Evolutionary conservation across 2,888 invertebrate genomes (phyloP), one percentile per base, ranked within the genome.

Genomic region (Bembecia ichneumoniformis): DNA sequence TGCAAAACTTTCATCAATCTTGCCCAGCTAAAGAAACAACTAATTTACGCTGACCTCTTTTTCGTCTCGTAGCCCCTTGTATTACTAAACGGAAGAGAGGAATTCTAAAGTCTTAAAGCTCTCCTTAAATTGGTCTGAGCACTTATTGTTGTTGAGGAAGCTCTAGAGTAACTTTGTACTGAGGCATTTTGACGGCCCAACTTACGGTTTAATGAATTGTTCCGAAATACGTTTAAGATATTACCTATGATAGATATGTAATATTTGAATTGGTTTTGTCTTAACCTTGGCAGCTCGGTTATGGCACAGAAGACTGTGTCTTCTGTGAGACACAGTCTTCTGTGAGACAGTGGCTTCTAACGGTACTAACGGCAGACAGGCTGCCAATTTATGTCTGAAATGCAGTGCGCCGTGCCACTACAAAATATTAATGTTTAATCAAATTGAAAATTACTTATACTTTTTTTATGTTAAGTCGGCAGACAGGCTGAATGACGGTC

Each of bases 1-100:
- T 58, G 67, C 59, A 66, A 68, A 66, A 63, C 61, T 63, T 60
- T 58, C 64, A 70, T 72, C 69, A 70, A 69, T 71, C 71, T 68
- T 64, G 51, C 52, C 28, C 56, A 60, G 61, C 58, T 62, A 58
- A 62, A 62, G 64, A 60, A 64, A 64, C 62, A 64, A 68, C 64
- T 68, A 64, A 66, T 63, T 64, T 66, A 68, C 59, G 56, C 57
- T 66, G 67, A 58, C 58, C 68, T 55, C 56, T 54, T 52, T 54
- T 53, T 50, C 56, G 52, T 51, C 51, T 59, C 55, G 48, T 54
- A 28, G 52, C 51, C 50, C 51, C 53, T 56, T 52, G 45, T 55
- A 46, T 51, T 49, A 56, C 57, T 55, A 63, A 52, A 54, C 56
- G 59, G 59, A 56, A 53, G 54, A 53, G 59, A 58, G 60, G 65